Percentiles rank a stretch among this genome's conserved stretches.
Conservation (phyloP, 2,797 vertebrate genomes). For the Halcyon badia region DNA sequence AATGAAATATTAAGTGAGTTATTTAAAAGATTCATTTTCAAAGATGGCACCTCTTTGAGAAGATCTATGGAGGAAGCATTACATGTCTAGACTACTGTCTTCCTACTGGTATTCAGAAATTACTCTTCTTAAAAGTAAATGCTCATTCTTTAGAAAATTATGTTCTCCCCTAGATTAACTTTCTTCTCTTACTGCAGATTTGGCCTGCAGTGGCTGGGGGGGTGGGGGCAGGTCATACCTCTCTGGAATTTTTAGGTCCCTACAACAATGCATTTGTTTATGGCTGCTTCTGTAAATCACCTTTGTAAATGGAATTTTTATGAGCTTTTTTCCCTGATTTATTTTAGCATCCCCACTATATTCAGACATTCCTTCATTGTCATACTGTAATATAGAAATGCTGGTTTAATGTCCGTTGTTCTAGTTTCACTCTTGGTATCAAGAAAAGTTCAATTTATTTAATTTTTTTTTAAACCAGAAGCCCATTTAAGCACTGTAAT, state of each 20-base stretch:
- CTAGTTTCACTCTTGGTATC: background rate
- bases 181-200: background rate
- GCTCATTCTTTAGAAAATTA: background rate
- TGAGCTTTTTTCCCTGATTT: background rate
- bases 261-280: background rate
- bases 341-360: background rate
- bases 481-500: background rate
- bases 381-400: background rate
- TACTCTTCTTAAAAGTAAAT: background rate
- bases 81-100: background rate
- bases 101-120: background rate
- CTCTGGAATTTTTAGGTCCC: constrained; percentile 10
- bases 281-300: background rate
- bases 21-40: background rate
- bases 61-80: background rate
- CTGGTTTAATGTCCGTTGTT: too few species aligned
- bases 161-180: background rate
- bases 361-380: background rate
- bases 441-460: constrained; percentile 16
- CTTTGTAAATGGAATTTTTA: background rate
- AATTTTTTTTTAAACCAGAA: constrained; percentile 28
- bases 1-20: background rate
- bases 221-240: background rate
- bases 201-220: background rate
- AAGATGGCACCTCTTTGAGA: background rate